Percentiles rank a stretch among this genome's conserved stretches.
phyloP scores from a whole-genome alignment of 2,797 vertebrate genomes.

The Leptatherina wallacei region DNA sequence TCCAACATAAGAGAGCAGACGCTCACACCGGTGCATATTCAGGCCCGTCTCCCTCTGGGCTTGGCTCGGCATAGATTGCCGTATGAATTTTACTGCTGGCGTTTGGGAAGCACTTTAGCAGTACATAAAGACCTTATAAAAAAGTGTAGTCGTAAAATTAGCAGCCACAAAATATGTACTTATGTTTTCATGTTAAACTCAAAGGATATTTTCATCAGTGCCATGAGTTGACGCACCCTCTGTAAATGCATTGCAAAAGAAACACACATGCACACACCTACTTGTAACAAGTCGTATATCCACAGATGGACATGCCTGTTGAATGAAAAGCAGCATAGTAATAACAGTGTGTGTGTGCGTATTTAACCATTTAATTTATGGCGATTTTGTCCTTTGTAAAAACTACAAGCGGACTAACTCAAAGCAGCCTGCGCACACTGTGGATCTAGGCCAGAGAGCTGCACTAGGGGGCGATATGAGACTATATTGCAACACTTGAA shows the following conservation, averaged over 20 bases:
- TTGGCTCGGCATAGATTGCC: conserved; percentile 73
- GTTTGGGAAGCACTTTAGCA: conserved; percentile 82
- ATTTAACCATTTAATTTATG: conserved; percentile 75
- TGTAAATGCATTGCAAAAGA: conserved; percentile 49
- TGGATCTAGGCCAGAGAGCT: background rate
- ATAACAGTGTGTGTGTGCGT: conserved; percentile 65
- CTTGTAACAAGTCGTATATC: conserved; percentile 63
- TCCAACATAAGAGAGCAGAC: conserved; percentile 30
- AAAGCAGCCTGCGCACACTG: conserved; percentile 60
- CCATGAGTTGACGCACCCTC: conserved; percentile 53
- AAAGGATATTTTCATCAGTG: conserved; percentile 76
- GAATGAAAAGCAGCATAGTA: conserved; percentile 71
- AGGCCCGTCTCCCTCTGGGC: conserved; percentile 68
- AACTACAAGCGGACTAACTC: conserved; percentile 60
- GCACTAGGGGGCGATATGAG: conserved; percentile 82
- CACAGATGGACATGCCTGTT: conserved; percentile 64
- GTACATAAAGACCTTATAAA: conserved; percentile 87
- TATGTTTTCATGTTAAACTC: conserved; percentile 80
- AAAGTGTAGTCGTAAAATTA: conserved; percentile 84
- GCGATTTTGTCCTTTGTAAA: conserved; percentile 73
- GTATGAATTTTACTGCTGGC: conserved; percentile 82
- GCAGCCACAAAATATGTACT: conserved; percentile 86
- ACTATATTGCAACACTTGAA: conserved; percentile 53
- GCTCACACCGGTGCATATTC: conserved; percentile 33
- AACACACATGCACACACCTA: conserved; percentile 38